A percentile compares a stretch with the other conserved stretches of the same genome.
These are phyloP conservation scores for Drosophila simulans DNA, from an alignment of 1,140 invertebrate species.

Conservation along the genomic window DNA sequence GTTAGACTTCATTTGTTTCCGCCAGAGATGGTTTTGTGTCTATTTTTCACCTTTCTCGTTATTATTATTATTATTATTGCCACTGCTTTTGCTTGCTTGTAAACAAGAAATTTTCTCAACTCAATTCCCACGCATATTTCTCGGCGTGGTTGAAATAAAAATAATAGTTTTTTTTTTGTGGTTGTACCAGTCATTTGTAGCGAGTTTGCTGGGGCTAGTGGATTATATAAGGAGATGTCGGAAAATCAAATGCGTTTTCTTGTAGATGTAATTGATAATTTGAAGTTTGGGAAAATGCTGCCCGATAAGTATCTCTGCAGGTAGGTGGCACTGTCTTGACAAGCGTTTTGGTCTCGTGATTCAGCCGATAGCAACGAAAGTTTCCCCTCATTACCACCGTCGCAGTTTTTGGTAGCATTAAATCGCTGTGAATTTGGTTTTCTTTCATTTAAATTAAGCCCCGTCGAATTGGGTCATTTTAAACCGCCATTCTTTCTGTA, in stretches of 20 bases:
- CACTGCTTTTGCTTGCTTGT: constrained; percentile 41
- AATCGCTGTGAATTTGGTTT: constrained; percentile 22
- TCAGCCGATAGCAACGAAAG: constrained; percentile 47
- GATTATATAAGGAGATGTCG: constrained; percentile 34
- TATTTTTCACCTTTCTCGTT: constrained; percentile 32
- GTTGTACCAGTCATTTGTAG: constrained; percentile 38
- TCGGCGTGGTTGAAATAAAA: constrained; percentile 55
- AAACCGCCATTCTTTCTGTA: constrained; percentile 45
- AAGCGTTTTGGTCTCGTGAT: not conserved
- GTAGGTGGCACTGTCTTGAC: constrained; percentile 24
- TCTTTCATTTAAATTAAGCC: constrained; percentile 19
- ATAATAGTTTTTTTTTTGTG: constrained; percentile 72
- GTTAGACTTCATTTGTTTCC: constrained; percentile 67
- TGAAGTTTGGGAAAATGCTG: constrained; percentile 32
- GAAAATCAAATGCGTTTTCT: constrained; percentile 31
- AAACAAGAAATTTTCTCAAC: constrained; percentile 65
- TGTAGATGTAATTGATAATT: constrained; percentile 32
- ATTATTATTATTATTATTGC: constrained; percentile 23
- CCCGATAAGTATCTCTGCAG: constrained; percentile 19
- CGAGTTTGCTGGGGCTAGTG: constrained; percentile 42
- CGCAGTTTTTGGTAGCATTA: constrained; percentile 3
- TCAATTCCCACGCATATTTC: constrained; percentile 76
- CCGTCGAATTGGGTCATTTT: constrained; percentile 46
- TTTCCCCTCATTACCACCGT: constrained; percentile 12
- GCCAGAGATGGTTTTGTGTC: constrained; percentile 40